Base-by-base conservation (phyloP, 2,888 invertebrate species). In the Drosophila nr. medialis region DNA sequence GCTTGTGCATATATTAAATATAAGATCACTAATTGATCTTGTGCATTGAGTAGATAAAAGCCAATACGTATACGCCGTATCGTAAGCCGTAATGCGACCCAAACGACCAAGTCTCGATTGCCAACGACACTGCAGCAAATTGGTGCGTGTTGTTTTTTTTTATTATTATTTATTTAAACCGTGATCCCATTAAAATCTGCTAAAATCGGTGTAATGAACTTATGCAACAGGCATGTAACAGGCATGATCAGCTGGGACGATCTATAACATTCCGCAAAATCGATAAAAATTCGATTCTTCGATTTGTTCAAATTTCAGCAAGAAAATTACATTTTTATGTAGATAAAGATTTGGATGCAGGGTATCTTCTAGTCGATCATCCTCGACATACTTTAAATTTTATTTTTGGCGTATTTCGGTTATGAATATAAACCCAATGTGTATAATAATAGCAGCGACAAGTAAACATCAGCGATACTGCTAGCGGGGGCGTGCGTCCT, bases 361-460 rank as follows among this genome's bases (percentile, higher is more conserved):
- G 21, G 2, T 45, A 15, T 45, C 15, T 45, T 15, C 15, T 24
- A 45, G 45, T 8, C 15, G 15, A 15, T 4, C 15, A 15, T 8
- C 45, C 15, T 8, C 24, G 15, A 8, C 24, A 24, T 8, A 15
- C 4, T n/a, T n/a, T n/a, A n/a, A n/a, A 4, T 13, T 13, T 45
- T 45, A 24, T 45, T 65, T 64, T 65, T 49, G 64, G 42, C 55
- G 1, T 64, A 64, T 62, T 65, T 62, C 32, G 36, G 61, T 30
- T 86, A 83, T 83, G 86, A 83, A 86, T 80, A 86, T 71, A 88
- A 54, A 51, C 51, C 54, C 27, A 64, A 85, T 85, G 51, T 63
- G 63, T 77, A 67, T 86, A 88, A 72, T 86, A 72, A 86, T 83
- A 83, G 81, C 61, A 58, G 29, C 51, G 38, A 54, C 62, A 62